A percentile compares a stretch with the other conserved stretches of the same genome.
Evolutionary conservation across 1,140 invertebrate species (phyloP).

Genomic region (Antheraea pernyi): DNA sequence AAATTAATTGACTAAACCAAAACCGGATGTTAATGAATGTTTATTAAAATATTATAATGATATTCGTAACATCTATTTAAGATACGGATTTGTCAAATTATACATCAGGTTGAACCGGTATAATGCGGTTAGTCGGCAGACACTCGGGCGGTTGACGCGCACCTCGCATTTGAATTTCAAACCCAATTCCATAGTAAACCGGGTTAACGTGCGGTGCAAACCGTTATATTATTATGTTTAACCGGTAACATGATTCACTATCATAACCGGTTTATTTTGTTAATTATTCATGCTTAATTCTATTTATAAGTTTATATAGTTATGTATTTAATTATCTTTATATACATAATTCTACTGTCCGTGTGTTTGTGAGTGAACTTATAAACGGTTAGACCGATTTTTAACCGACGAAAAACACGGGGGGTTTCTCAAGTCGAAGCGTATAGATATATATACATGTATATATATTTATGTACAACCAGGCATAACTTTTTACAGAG

Average conservation of each 20-base stretch:
- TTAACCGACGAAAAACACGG: too few relatives aligned
- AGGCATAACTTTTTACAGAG: too few relatives aligned
- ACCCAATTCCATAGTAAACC: background rate
- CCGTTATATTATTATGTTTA: constrained; percentile 1
- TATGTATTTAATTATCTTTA: background rate
- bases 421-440: too few relatives aligned
- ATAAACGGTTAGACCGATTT: too few relatives aligned
- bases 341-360: background rate
- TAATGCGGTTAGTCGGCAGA: background rate
- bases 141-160: background rate
- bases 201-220: constrained; percentile 1
- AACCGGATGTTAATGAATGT: background rate
- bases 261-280: background rate
- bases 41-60: background rate
- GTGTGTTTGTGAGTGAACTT: too few relatives aligned
- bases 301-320: background rate
- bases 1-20: too few relatives aligned
- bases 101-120: background rate
- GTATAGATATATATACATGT: too few relatives aligned
- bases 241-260: background rate
- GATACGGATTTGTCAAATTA: background rate
- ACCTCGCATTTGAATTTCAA: background rate
- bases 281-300: background rate
- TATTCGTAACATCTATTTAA: constrained; percentile 1
- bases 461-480: too few relatives aligned